These are phyloP conservation scores for Digitonthophagus gazella DNA, from an alignment of 2,888 invertebrate species.

Conservation along the genomic window DNA sequence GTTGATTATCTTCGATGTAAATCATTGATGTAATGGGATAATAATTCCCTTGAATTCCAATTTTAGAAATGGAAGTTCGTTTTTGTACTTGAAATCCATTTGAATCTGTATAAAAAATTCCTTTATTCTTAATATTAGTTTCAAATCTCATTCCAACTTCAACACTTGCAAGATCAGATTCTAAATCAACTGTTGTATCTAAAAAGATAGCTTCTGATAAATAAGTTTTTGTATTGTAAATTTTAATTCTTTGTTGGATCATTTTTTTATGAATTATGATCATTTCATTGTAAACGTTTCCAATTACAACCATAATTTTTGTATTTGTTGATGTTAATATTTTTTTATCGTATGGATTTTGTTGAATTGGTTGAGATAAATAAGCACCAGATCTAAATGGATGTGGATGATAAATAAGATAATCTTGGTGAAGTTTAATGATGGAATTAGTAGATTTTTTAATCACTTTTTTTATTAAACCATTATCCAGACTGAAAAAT, in stretches of 20 bases:
- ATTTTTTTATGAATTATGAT: slow-evolving; percentile 5
- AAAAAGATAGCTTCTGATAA: slow-evolving; percentile 14
- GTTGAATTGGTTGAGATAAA: slow-evolving; percentile 15
- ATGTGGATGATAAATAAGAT: background rate
- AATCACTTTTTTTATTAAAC: slow-evolving; percentile 5
- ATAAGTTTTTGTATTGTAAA: slow-evolving; percentile 18
- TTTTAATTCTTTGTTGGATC: slow-evolving; percentile 8
- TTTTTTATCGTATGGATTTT: background rate
- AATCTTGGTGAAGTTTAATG: background rate
- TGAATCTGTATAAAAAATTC: slow-evolving; percentile 17
- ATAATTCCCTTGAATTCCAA: slow-evolving; percentile 18
- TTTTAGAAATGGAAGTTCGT: background rate
- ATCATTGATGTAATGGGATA: slow-evolving; percentile 19
- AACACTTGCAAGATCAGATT: background rate
- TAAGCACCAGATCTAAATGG: slow-evolving; percentile 17
- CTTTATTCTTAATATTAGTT: slow-evolving; percentile 14
- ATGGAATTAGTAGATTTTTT: background rate
- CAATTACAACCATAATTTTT: slow-evolving; percentile 1
- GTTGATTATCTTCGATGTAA: slow-evolving; percentile 16
- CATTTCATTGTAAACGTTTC: slow-evolving; percentile 18
- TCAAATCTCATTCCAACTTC: slow-evolving; percentile 19
- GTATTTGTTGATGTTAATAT: background rate
- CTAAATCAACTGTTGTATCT: slow-evolving; percentile 18
- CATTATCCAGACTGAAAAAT: background rate
- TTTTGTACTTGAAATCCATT: slow-evolving; percentile 21